phyloP scores from a whole-genome alignment of 2,888 invertebrate species.

The Lepidochitona cinerea region DNA sequence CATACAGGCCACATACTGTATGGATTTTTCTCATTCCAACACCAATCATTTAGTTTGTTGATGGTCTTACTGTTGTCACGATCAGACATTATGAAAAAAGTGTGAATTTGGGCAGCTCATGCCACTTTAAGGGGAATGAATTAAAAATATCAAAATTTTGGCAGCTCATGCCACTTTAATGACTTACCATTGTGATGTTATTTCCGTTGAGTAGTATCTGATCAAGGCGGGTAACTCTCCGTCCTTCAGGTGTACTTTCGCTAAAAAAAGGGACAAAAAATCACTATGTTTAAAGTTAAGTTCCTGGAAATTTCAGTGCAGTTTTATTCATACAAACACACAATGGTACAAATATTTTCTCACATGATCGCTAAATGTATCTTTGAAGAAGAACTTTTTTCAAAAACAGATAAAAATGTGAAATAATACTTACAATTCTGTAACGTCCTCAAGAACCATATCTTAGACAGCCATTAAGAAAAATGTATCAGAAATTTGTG shows the following conservation, averaged over 20 bases:
- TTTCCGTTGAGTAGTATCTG: constrained; percentile 98
- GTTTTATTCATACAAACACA: not conserved
- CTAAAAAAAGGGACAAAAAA: constrained; percentile 40
- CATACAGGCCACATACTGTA: too few relatives aligned
- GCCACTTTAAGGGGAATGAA: too few relatives aligned
- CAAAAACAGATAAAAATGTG: constrained; percentile 1
- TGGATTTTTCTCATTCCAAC: too few relatives aligned
- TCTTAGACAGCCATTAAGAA: constrained; percentile 70
- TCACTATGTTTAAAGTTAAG: too few relatives aligned
- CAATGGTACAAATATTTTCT: not conserved
- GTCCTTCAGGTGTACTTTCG: constrained; percentile 92
- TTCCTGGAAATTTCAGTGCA: too few relatives aligned
- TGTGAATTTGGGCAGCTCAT: too few relatives aligned
- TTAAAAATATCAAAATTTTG: too few relatives aligned
- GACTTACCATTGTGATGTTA: constrained; percentile 95
- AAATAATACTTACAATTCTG: constrained; percentile 80
- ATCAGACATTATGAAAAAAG: too few relatives aligned
- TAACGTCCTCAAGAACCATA: constrained; percentile 97
- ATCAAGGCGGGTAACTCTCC: constrained; percentile 96
- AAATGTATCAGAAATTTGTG: too few relatives aligned
- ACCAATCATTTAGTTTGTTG: too few relatives aligned
- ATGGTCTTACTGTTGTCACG: not conserved
- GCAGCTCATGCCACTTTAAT: too few relatives aligned
- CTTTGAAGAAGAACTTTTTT: not conserved
- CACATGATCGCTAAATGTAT: not conserved